Evolutionary conservation across 1,140 invertebrate species (phyloP), one percentile per base, ranked within the genome.

Genomic region (Drosophila pectinifera): DNA sequence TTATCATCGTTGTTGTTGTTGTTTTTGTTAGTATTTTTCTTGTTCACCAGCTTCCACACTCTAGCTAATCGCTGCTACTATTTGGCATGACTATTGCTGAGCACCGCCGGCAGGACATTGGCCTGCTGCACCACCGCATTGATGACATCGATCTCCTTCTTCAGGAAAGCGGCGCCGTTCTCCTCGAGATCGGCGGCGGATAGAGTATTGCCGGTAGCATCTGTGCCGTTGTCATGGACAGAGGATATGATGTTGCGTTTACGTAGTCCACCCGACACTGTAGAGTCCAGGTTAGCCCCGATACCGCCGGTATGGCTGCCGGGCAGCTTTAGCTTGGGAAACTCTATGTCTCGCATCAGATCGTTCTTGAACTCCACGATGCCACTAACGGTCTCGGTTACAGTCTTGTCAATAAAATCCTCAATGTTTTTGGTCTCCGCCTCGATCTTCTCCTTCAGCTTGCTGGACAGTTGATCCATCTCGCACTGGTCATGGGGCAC

Each of bases 391-490:
- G 91, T 92, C 55, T 92, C 90, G 39, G 90, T 91, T 38, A 92
- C 90, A 91, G 91, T 92, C 82, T 92, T 92, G 88, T 92, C 91
- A 69, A 92, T 91, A 82, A 92, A 92, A 67, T 92, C 91, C 75
- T 92, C 92, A 86, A 92, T 92, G 75, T 92, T 92, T 64, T 91
- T 86, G 51, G 91, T 92, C 58, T 92, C 92, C 38, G 91, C 90
- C 61, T 92, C 92, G 49, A 92, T 75, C 45, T 92, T 92, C 43
- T 92, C 91, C 76, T 89, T 92, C 4, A 92, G 54, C 36, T 91
- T 92, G 79, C 81, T 91, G 16, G 91, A 92, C 63, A 92, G 65
- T 36, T 92, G 91, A 73, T 92, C 91, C 91, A 92, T 92, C 64
- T 92, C 91, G 68, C 91, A 92, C 38, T 92, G 90, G 75, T 92